Evolutionary conservation across 2,113 vertebrate genomes (phyloP), one percentile per base, ranked within the genome.

Genomic region (Speoplatyrhinus poulsoni): DNA sequence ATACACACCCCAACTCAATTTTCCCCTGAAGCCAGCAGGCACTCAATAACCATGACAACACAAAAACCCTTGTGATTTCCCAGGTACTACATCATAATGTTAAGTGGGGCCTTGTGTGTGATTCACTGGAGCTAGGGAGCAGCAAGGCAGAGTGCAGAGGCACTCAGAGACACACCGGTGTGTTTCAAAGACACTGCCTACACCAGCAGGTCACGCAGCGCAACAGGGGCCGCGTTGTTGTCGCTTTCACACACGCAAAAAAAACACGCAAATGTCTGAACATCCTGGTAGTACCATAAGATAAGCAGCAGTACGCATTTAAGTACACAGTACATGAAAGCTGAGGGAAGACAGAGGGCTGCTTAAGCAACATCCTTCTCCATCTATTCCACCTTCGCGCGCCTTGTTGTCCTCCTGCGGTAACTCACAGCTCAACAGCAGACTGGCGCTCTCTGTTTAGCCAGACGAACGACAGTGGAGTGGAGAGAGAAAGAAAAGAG

Each of bases 1-100:
- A 50, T 1, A 17, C 46, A 36, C 50, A 17, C 72, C 12, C 62
- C 62, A 17, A 11, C 55, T 19, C 69, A 74, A 60, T 80, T 87
- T 85, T 83, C 73, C 83, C 74, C 78, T 52, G 65, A 76, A 86
- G 85, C 80, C 50, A 74, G 71, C 7, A 13, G 76, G 73, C 79
- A 83, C 72, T 81, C 82, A 80, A 87, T 83, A 84, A 89, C 87
- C 81, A 83, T 87, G 89, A 85, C 80, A 82, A 90, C 89, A 77
- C 54, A 73, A 59, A 79, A 70, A 67, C 65, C 77, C 72, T 68
- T 19, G 73, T 70, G 66, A 85, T 85, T 76, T 74, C 71, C 53
- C 77, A 81, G 76, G 82, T 82, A 78, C 71, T 85, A 75, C 67
- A 73, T 87, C 84, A 82, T 67, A 48, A 79, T 83, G 26, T 82